Evolutionary conservation across 2,888 invertebrate genomes (phyloP).

Genomic region (Poecilus cupreus): DNA sequence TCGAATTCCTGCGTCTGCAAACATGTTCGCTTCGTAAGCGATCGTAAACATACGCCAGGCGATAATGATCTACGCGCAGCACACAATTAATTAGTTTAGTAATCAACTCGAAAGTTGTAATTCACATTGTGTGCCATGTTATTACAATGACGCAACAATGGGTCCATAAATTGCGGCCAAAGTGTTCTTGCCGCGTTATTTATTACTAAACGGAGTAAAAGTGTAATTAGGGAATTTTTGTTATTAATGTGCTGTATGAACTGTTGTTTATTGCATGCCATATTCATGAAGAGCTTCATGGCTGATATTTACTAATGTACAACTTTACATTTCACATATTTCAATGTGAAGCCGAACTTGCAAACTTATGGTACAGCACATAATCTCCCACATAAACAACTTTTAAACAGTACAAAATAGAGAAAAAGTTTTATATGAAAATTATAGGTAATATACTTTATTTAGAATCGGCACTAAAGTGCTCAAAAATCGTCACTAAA

Average conservation of each 20-base stretch:
- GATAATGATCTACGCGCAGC: slow-evolving; percentile 42
- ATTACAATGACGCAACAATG: slow-evolving; percentile 45
- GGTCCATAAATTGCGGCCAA: slow-evolving; percentile 35
- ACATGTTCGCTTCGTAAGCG: slow-evolving; percentile 37
- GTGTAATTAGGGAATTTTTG: slow-evolving; percentile 41
- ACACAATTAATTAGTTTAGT: slow-evolving; percentile 50
- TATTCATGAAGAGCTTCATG: too few relatives aligned
- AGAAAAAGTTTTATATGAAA: too few relatives aligned
- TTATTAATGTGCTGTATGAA: slow-evolving; percentile 5
- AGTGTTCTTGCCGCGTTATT: slow-evolving; percentile 34
- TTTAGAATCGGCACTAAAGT: too few relatives aligned
- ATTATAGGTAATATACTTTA: too few relatives aligned
- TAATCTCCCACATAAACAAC: too few relatives aligned
- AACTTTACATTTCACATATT: too few relatives aligned
- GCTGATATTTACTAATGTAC: too few relatives aligned
- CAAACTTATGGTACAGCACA: too few relatives aligned
- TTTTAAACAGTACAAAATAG: too few relatives aligned
- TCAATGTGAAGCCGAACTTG: too few relatives aligned
- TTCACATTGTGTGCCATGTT: slow-evolving; percentile 42
- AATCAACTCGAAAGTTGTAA: slow-evolving; percentile 43
- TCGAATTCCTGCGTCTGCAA: slow-evolving; percentile 9
- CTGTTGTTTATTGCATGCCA: neutral
- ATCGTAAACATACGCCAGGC: slow-evolving; percentile 41
- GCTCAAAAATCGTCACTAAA: too few relatives aligned
- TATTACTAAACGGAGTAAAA: slow-evolving; percentile 35